A percentile compares a stretch with the other conserved stretches of the same genome.
Evolutionary conservation across 2,888 invertebrate genomes (phyloP).

Genomic region (Stegophylla sp.): DNA sequence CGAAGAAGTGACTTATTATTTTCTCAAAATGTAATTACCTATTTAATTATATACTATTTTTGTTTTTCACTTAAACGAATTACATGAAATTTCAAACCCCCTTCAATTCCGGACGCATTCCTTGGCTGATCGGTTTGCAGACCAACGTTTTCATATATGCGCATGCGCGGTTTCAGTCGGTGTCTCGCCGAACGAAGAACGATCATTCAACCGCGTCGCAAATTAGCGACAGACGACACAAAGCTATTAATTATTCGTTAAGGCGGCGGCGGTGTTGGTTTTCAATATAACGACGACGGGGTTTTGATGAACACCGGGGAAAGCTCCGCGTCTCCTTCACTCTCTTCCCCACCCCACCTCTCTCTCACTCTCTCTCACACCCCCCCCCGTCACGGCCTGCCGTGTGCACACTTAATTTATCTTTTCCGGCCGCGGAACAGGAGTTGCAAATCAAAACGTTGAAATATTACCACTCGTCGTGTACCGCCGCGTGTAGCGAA

Average conservation of each 20-base stretch:
- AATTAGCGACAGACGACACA: constrained; percentile 38
- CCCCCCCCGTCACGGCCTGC: background rate
- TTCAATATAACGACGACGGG: constrained; percentile 36
- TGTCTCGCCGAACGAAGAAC: constrained; percentile 13
- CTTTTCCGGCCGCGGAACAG: background rate
- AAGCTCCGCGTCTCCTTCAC: no score
- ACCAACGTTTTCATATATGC: no score
- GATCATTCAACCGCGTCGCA: constrained; percentile 15
- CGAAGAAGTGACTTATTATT: no score
- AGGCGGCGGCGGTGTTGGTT: constrained; percentile 15
- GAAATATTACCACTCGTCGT: constrained; percentile 30
- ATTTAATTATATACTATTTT: no score
- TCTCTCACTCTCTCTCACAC: no score
- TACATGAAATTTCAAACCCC: no score
- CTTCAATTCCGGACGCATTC: no score
- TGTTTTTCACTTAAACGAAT: no score
- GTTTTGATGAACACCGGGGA: constrained; percentile 24
- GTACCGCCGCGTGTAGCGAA: no score
- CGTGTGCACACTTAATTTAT: constrained; percentile 21
- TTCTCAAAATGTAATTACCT: no score
- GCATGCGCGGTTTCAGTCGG: background rate
- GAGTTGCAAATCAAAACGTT: constrained; percentile 24
- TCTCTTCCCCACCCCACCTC: background rate
- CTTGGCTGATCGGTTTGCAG: no score
- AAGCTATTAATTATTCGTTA: constrained; percentile 50